A percentile compares a stretch with the other conserved stretches of the same genome.
Evolutionary conservation across 1,140 invertebrate species (phyloP).

Genomic region (Drosophila mayri): DNA sequence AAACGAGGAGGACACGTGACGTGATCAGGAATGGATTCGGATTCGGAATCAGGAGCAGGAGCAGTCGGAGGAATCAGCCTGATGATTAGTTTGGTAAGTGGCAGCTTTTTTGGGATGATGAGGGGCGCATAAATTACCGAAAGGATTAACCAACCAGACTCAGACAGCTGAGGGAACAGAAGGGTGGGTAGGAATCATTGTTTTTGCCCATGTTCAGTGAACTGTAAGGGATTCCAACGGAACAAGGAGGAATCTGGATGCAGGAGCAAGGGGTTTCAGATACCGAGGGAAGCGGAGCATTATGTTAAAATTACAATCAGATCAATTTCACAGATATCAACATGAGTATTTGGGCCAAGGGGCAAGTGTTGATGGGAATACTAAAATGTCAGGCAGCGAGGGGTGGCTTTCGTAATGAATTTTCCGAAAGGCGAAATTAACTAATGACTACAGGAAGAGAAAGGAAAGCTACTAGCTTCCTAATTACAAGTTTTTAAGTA

Average conservation of each 20-base stretch:
- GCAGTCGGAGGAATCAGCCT: slow-evolving; percentile 47
- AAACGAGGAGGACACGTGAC: slow-evolving; percentile 75
- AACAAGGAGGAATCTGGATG: slow-evolving; percentile 2
- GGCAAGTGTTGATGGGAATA: slow-evolving; percentile 65
- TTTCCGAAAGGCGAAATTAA: slow-evolving; percentile 8
- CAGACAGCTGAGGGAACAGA: slow-evolving; percentile 56
- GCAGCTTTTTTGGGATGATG: slow-evolving; percentile 54
- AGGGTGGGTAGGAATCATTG: slow-evolving; percentile 39
- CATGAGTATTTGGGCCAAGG: slow-evolving; percentile 58
- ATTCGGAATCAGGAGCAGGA: slow-evolving; percentile 3
- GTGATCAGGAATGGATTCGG: slow-evolving; percentile 26
- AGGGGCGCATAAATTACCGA: slow-evolving; percentile 76
- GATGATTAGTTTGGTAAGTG: slow-evolving; percentile 82
- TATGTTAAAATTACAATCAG: slow-evolving; percentile 78
- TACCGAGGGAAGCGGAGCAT: slow-evolving; percentile 31
- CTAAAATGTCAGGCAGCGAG: slow-evolving; percentile 13
- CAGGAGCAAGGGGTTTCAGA: background rate
- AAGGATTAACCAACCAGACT: slow-evolving; percentile 76
- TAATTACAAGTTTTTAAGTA: background rate
- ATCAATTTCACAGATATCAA: slow-evolving; percentile 82
- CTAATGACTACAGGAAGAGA: background rate
- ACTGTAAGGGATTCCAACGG: slow-evolving; percentile 68
- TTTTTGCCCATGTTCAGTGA: slow-evolving; percentile 65
- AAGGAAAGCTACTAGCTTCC: background rate
- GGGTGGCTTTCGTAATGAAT: slow-evolving; percentile 57